Percentiles rank a stretch among this genome's conserved stretches.
phyloP scores from a whole-genome alignment of 2,797 vertebrate species.

The Sardinella longiceps region DNA sequence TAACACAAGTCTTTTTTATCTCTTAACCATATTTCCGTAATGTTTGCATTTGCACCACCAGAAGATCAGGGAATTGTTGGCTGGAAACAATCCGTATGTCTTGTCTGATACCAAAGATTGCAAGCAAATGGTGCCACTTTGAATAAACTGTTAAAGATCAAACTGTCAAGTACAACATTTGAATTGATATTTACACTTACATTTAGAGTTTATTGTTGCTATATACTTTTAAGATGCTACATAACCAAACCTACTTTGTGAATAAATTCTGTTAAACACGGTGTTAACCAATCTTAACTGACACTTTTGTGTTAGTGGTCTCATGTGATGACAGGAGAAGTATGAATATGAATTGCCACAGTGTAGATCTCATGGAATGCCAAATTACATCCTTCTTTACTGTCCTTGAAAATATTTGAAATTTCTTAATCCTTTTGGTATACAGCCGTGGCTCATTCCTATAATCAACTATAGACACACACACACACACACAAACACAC shows the following conservation, averaged over 20 bases:
- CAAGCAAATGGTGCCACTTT: not conserved
- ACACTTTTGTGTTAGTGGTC: not conserved
- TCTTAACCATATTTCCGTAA: conserved; percentile 34
- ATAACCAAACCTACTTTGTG: conserved; percentile 3
- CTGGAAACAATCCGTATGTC: conserved; percentile 20
- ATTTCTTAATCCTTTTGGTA: not conserved
- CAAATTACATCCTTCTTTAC: not conserved
- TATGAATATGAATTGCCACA: not conserved
- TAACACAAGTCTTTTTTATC: conserved; percentile 33
- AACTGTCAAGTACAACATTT: not conserved
- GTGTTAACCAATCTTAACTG: no score
- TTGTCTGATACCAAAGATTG: conserved; percentile 8
- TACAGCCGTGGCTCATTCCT: no score
- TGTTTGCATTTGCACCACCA: conserved; percentile 22
- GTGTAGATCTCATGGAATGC: not conserved
- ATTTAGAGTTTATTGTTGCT: not conserved
- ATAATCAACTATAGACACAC: no score
- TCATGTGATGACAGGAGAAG: not conserved
- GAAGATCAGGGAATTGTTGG: conserved; percentile 31
- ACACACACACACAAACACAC: no score
- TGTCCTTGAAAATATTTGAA: not conserved
- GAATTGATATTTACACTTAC: not conserved
- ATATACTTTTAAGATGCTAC: not conserved
- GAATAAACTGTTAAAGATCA: not conserved
- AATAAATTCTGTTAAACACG: not conserved